A percentile compares a stretch with the other conserved stretches of the same genome.
Evolutionary conservation across 1,140 invertebrate genomes (phyloP).

Genomic region (Lasioglossum baleicum): DNA sequence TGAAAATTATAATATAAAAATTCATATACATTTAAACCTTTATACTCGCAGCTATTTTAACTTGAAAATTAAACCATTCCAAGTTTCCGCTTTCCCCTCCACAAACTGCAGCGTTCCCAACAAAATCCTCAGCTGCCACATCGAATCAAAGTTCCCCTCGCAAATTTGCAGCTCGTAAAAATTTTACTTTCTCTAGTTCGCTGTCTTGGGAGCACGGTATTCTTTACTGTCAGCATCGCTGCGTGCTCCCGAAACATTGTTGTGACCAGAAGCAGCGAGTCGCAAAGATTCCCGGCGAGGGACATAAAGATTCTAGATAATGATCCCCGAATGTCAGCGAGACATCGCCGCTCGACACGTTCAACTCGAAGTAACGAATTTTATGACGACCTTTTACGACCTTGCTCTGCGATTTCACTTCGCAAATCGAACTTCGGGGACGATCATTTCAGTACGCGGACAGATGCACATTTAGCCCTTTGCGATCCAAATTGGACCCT

Average conservation of each 20-base stretch:
- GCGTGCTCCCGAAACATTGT: not conserved
- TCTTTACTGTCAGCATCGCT: not conserved
- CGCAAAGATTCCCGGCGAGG: not conserved
- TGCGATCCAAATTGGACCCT: too few species aligned
- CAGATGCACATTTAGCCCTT: too few species aligned
- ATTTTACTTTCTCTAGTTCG: not conserved
- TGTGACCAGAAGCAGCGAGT: not conserved
- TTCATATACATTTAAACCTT: too few species aligned
- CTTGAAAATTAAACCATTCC: too few species aligned
- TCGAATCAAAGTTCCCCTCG: too few species aligned
- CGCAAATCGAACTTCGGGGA: not conserved
- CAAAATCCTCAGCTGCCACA: too few species aligned
- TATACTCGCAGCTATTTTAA: too few species aligned
- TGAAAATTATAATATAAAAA: too few species aligned
- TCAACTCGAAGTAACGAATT: conserved; percentile 3
- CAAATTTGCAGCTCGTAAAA: not conserved
- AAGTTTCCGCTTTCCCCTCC: too few species aligned
- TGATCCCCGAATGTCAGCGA: not conserved
- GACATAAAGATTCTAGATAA: conserved; percentile 8
- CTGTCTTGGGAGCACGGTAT: too few species aligned
- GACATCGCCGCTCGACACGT: conserved; percentile 5
- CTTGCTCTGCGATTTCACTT: not conserved
- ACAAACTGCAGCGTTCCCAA: too few species aligned
- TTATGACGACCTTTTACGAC: conserved; percentile 23
- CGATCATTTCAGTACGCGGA: not conserved